phyloP scores from a whole-genome alignment of 2,797 vertebrate species.

The Oceanodroma leucorhoa region DNA sequence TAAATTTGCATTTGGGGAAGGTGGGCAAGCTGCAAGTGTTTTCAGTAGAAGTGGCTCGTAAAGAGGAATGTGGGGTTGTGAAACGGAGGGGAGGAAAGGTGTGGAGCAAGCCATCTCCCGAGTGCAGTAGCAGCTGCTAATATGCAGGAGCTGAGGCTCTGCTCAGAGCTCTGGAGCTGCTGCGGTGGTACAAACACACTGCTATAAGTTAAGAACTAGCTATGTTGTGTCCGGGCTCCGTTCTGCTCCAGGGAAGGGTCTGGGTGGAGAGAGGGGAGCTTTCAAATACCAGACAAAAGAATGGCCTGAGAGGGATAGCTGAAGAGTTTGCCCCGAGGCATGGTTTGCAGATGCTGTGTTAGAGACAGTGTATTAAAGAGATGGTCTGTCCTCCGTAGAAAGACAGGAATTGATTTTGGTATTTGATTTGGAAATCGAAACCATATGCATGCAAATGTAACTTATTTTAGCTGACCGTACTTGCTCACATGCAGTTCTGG shows the following conservation, averaged over 20 bases:
- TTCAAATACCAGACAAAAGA: not conserved
- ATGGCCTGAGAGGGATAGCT: not conserved
- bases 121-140: not conserved
- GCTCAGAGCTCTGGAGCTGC: not conserved
- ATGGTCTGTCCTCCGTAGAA: not conserved
- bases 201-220: not conserved
- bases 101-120: not conserved
- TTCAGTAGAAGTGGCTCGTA: not conserved
- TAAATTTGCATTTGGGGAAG: not conserved
- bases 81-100: not conserved
- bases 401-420: not conserved
- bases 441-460: not conserved
- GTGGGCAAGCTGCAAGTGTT: not conserved
- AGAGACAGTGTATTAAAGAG: not conserved
- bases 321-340: not conserved
- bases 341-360: not conserved
- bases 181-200: not conserved
- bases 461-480: not conserved
- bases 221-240: not conserved
- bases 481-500: not conserved
- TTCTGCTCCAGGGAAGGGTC: not conserved
- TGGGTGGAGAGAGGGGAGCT: not conserved
- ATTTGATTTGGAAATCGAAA: constrained; percentile 16
- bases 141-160: not conserved
- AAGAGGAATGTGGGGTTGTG: not conserved